A percentile compares a stretch with the other conserved stretches of the same genome.
Conservation (phyloP, 2,797 vertebrate species). For the Melanotaenia trifasciata region DNA sequence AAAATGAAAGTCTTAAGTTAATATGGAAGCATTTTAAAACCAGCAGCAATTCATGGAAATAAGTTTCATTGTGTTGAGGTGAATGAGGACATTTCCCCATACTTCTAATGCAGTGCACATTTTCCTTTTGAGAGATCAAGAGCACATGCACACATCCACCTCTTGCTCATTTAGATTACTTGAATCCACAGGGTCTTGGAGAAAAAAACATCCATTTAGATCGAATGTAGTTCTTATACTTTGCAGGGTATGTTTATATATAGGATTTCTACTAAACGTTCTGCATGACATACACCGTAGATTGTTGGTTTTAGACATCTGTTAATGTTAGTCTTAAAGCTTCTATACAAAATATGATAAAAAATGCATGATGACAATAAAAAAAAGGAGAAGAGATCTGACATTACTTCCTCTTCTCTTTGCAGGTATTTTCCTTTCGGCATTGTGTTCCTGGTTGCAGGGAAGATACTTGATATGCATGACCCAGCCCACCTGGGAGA, state of each 20-base stretch:
- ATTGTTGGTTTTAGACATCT: background rate
- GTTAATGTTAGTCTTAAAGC: background rate
- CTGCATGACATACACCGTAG: background rate
- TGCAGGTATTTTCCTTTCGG: slow-evolving; percentile 92
- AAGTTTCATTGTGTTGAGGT: background rate
- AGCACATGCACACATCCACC: too few species aligned
- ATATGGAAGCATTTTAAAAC: background rate
- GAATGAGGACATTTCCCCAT: background rate
- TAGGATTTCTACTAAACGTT: too few species aligned
- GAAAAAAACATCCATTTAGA: background rate
- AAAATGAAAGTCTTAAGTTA: background rate
- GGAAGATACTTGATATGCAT: slow-evolving; percentile 93
- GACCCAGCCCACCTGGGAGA: slow-evolving; percentile 86
- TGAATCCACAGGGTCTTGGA: too few species aligned
- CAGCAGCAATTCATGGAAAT: background rate
- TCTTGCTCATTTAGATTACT: too few species aligned
- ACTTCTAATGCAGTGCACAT: background rate
- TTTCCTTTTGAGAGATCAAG: background rate
- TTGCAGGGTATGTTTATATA: too few species aligned
- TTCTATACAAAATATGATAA: background rate
- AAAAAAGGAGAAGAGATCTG: background rate
- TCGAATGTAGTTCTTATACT: too few species aligned
- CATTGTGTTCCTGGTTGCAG: slow-evolving; percentile 91
- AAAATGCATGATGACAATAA: background rate
- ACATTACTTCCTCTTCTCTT: background rate